phyloP scores from a whole-genome alignment of 2,888 invertebrate species.

The Diarsia brunnea region DNA sequence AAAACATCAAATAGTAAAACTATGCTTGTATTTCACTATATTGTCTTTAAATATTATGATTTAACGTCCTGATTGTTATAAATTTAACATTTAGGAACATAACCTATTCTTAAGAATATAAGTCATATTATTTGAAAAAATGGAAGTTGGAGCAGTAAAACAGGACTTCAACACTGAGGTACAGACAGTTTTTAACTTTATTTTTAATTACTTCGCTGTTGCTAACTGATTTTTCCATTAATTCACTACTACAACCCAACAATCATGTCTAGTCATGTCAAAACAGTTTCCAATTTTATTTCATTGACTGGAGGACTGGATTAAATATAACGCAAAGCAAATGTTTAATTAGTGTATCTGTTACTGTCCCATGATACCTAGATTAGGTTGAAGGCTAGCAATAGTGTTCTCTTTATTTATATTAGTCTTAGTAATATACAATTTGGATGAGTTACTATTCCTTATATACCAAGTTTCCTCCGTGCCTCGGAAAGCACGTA shows the following conservation, averaged over 20 bases:
- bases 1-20: background rate
- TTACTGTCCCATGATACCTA: background rate
- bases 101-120: constrained; percentile 67
- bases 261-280: background rate
- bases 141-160: constrained; percentile 89
- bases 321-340: background rate
- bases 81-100: constrained; percentile 22
- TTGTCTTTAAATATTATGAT: background rate
- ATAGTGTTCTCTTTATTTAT: background rate
- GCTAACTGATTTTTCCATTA: background rate
- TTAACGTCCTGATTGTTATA: background rate
- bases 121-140: constrained; percentile 64
- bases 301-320: background rate
- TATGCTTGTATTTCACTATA: background rate
- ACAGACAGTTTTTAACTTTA: background rate
- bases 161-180: constrained; percentile 89
- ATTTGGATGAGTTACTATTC: too few relatives aligned
- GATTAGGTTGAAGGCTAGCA: background rate
- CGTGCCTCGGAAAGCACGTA: too few relatives aligned
- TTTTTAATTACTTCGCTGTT: background rate
- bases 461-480: too few relatives aligned
- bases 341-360: background rate
- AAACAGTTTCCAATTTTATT: background rate
- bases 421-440: background rate
- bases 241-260: background rate